Evolutionary conservation across 2,113 vertebrate genomes (phyloP).

Genomic region (Plecotus auritus): DNA sequence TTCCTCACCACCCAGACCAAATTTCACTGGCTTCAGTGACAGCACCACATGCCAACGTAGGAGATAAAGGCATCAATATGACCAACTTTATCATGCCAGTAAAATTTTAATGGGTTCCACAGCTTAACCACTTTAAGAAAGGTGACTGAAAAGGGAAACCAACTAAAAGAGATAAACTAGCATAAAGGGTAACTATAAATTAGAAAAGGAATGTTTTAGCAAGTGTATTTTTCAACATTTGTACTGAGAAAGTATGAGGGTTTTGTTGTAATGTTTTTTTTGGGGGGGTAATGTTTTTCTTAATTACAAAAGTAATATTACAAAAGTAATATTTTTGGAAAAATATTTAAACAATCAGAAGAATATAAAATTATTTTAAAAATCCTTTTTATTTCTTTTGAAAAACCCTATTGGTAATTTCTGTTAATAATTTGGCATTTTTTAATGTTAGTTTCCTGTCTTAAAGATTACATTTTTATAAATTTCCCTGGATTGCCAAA

Average conservation of each 20-base stretch:
- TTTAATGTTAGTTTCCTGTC: neutral
- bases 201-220: neutral
- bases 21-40: neutral
- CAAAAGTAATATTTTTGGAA: neutral
- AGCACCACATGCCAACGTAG: constrained; percentile 22
- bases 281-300: neutral
- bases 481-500: neutral
- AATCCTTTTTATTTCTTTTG: neutral
- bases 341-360: neutral
- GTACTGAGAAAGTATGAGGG: neutral
- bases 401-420: neutral
- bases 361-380: neutral
- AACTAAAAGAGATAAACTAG: constrained; percentile 40
- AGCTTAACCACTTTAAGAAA: constrained; percentile 42
- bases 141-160: constrained; percentile 32
- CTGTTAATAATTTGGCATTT: neutral
- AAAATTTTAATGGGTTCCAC: constrained; percentile 52
- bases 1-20: neutral
- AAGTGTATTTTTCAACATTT: neutral
- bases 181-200: neutral
- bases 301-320: neutral
- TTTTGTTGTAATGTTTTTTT: neutral
- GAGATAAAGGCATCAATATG: constrained; percentile 56
- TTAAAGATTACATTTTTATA: neutral
- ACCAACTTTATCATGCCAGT: constrained; percentile 59